Conservation (phyloP, 2,888 invertebrate genomes). For the Ischnus inquisitorius region DNA sequence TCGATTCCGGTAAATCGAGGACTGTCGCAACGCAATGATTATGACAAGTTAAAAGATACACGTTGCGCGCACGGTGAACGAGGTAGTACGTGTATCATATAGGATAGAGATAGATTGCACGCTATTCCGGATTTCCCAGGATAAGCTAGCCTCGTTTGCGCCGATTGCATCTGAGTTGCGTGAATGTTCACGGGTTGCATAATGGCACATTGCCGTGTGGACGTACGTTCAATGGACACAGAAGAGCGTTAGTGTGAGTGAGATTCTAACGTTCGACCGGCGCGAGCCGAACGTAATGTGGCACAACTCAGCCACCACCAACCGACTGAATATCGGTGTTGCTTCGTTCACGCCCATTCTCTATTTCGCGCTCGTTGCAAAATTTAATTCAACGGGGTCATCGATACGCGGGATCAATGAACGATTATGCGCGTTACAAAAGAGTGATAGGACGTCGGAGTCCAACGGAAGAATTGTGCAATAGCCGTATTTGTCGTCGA, state of each 20-base stretch:
- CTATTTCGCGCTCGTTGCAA: constrained; percentile 68
- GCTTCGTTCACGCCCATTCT: constrained; percentile 66
- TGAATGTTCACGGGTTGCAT: constrained; percentile 78
- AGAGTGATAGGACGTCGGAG: constrained; percentile 32
- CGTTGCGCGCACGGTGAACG: background rate
- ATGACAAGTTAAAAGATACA: constrained; percentile 10
- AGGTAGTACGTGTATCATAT: constrained; percentile 12
- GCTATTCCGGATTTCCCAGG: constrained; percentile 75
- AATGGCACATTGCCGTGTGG: constrained; percentile 70
- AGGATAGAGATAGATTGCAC: constrained; percentile 60
- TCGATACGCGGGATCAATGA: constrained; percentile 69
- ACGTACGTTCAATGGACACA: constrained; percentile 54
- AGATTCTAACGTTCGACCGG: constrained; percentile 20
- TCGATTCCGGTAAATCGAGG: background rate
- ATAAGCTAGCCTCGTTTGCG: constrained; percentile 73
- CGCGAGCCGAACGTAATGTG: constrained; percentile 57
- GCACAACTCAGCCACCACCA: constrained; percentile 65
- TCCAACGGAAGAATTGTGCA: constrained; percentile 55
- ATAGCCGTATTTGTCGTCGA: constrained; percentile 52
- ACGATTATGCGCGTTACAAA: constrained; percentile 68
- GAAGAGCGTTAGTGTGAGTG: constrained; percentile 64
- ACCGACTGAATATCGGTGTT: constrained; percentile 34
- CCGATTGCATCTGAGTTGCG: constrained; percentile 79
- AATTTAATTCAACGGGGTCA: constrained; percentile 70
- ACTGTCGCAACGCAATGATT: constrained; percentile 14